Percentiles rank a stretch among this genome's conserved stretches.
These are phyloP conservation scores for Pteromalus puparum DNA, from an alignment of 1,140 invertebrate species.

Conservation along the genomic window DNA sequence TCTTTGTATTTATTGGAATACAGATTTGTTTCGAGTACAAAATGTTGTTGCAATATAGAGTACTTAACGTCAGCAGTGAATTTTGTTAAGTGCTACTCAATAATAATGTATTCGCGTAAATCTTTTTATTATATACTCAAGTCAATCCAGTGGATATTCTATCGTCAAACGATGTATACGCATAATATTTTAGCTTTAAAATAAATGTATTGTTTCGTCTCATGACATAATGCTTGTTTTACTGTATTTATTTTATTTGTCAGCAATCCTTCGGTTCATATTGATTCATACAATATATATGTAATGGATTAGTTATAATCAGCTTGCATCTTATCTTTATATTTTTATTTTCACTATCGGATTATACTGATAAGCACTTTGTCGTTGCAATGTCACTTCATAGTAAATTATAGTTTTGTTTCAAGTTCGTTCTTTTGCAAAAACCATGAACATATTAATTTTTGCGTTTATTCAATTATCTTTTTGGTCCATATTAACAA, in stretches of 20 bases:
- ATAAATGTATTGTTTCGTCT: background rate
- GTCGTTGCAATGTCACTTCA: background rate
- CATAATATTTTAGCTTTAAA: background rate
- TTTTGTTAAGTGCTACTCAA: background rate
- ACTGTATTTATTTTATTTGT: background rate
- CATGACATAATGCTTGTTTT: background rate
- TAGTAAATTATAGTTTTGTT: background rate
- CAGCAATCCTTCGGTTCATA: background rate
- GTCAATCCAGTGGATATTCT: background rate
- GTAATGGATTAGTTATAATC: too few relatives aligned
- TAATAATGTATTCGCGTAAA: background rate
- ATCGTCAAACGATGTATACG: background rate
- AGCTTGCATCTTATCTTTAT: background rate
- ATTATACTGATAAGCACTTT: background rate
- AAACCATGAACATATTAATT: background rate
- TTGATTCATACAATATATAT: too few relatives aligned
- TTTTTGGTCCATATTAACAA: background rate
- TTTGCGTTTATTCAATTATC: background rate
- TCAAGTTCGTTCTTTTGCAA: background rate
- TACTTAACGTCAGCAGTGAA: background rate
- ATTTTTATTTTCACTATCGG: constrained; percentile 7
- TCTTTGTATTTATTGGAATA: background rate
- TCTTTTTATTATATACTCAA: background rate
- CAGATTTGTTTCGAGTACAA: background rate
- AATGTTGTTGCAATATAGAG: background rate